Conservation (phyloP, 2,797 vertebrate species). For the Siniperca scherzeri region DNA sequence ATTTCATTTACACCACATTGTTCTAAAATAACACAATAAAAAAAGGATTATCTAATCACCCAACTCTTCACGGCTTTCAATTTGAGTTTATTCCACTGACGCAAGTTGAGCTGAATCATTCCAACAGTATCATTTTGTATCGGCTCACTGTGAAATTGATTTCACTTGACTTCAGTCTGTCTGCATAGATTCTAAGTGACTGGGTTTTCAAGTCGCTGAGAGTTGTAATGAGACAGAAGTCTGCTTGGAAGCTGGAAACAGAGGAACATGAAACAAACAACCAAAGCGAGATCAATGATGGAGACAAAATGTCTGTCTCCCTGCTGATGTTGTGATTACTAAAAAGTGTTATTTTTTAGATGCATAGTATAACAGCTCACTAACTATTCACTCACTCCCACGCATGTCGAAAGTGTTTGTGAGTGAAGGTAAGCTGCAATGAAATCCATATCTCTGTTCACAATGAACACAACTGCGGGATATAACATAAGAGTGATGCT, state of each 20-base stretch:
- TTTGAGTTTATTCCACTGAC: constrained; percentile 37
- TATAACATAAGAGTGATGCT: neutral
- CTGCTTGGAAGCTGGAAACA: constrained; percentile 19
- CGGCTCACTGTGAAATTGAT: constrained; percentile 59
- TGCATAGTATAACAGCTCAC: neutral
- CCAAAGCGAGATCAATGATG: constrained; percentile 17
- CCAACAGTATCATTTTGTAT: constrained; percentile 25
- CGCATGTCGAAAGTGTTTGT: constrained; percentile 1
- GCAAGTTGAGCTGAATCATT: constrained; percentile 40
- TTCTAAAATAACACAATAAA: constrained; percentile 17
- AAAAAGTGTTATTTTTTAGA: constrained; percentile 1
- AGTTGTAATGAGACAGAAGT: constrained; percentile 38
- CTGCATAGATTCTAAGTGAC: constrained; percentile 39
- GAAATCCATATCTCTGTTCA: neutral
- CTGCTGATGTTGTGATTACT: constrained; percentile 25
- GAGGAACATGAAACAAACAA: constrained; percentile 23
- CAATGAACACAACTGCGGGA: neutral
- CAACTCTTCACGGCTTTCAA: constrained; percentile 16
- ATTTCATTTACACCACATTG: constrained; percentile 14
- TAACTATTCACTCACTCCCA: neutral
- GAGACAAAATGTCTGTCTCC: constrained; percentile 14
- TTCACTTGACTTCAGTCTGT: constrained; percentile 47
- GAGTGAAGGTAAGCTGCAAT: neutral
- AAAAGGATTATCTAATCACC: constrained; percentile 19
- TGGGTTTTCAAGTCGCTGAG: constrained; percentile 23